Evolutionary conservation across 2,797 vertebrate genomes (phyloP).

Genomic region (Neopelma chrysocephalum): DNA sequence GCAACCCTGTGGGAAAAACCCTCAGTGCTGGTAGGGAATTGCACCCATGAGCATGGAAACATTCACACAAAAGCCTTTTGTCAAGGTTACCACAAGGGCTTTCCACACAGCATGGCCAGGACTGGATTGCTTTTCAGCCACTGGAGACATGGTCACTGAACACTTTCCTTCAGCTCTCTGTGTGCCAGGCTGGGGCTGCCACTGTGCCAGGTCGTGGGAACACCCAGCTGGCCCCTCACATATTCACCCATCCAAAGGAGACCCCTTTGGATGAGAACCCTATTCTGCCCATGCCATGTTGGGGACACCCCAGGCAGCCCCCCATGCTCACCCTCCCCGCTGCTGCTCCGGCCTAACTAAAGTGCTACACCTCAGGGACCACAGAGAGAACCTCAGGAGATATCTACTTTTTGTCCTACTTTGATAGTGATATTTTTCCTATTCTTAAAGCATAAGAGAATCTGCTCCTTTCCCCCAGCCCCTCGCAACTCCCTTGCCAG

Average conservation of each 20-base stretch:
- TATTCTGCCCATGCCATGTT: neutral
- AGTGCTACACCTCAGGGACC: fast-evolving
- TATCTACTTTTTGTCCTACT: neutral
- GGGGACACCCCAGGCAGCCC: neutral
- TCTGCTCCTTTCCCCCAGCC: neutral
- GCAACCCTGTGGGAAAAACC: neutral
- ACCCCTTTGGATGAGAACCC: neutral
- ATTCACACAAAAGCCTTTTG: neutral
- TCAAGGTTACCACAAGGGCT: neutral
- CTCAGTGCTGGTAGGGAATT: neutral
- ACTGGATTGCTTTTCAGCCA: neutral
- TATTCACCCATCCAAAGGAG: neutral
- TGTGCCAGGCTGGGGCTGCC: neutral
- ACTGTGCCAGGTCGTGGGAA: neutral
- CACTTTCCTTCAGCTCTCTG: neutral
- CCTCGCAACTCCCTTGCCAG: neutral
- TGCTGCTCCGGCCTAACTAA: neutral
- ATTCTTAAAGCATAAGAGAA: neutral
- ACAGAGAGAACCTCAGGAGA: neutral
- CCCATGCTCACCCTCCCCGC: neutral
- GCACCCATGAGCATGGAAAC: fast-evolving
- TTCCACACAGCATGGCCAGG: neutral
- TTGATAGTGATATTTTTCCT: neutral
- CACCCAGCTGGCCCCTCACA: neutral
- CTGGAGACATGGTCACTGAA: neutral